phyloP scores from a whole-genome alignment of 53 echinoderm and acorn worm species.

The Astropecten irregularis region DNA sequence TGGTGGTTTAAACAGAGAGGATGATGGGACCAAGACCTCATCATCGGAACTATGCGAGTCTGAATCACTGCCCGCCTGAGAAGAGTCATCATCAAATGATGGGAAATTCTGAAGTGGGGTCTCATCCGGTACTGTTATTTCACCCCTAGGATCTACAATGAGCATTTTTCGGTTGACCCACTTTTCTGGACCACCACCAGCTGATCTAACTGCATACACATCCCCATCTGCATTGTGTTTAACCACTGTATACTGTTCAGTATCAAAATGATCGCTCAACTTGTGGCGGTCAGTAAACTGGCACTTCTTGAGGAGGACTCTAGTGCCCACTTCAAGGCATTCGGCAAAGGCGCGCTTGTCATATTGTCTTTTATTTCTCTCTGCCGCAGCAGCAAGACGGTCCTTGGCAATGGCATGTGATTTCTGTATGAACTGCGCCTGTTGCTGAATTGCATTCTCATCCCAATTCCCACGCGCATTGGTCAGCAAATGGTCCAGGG shows the following conservation, averaged over 20 bases:
- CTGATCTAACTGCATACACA: constrained; percentile 23
- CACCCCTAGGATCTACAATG: constrained; percentile 43
- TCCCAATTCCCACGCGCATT: constrained; percentile 33
- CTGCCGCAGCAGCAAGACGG: neutral
- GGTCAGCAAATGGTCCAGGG: constrained; percentile 43
- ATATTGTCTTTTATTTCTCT: constrained; percentile 21
- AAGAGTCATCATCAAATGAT: neutral
- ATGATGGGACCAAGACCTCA: neutral
- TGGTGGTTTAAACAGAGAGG: neutral
- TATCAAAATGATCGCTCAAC: constrained; percentile 9
- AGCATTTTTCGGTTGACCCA: constrained; percentile 36
- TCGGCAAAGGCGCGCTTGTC: constrained; percentile 12
- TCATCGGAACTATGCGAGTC: neutral
- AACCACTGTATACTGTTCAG: constrained; percentile 19
- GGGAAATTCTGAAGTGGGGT: constrained; percentile 7
- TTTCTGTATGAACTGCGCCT: constrained; percentile 16
- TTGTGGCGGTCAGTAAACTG: constrained; percentile 38
- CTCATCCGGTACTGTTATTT: neutral
- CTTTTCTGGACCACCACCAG: constrained; percentile 13
- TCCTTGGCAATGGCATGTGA: constrained; percentile 37
- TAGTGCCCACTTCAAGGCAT: constrained; percentile 13
- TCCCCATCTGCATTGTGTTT: constrained; percentile 18
- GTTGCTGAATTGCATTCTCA: constrained; percentile 33
- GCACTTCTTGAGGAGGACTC: constrained; percentile 30
- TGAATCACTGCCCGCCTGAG: neutral